Base-by-base conservation (phyloP, 2,113 vertebrate genomes). In the Ctenomys sociabilis region DNA sequence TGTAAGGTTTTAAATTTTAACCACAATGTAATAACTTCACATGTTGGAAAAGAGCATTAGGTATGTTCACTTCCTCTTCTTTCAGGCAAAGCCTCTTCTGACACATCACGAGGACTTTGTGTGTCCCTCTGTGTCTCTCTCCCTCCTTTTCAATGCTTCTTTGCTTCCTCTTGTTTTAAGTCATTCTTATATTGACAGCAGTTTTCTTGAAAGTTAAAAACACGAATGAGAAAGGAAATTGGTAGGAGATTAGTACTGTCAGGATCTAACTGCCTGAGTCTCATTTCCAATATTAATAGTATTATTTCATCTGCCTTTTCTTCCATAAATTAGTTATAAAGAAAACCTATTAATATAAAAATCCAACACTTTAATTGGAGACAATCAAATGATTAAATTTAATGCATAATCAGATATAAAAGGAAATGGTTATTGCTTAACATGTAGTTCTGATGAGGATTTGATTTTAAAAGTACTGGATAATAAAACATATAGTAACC, bases 61-160 rank as follows among this genome's bases (percentile, higher is more conserved):
- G 30, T 54, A 16, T 14, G 10, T 0, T 17, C 3, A 10, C 11
- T n/a, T 14, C 49, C 45, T 64, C 8, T 22, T 61, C 37, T 14
- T 8, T 64, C 16, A 37, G 35, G 19, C 73, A 17, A 2, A 17
- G 45, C 52, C 73, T 17, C 3, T 22, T 43, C 37, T 70, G 40
- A 84, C 22, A 30, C 49, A 4, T 1, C 10, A 7, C 4, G 54
- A 21, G 22, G n/a, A 24, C 8, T 3, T 2, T 3, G 1, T 40
- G 13, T 82, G 10, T 14, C 0, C 10, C 24, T 43, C n/a, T 57
- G 13, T 81, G 17, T 40, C 28, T 57, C 24, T 35, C 17, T n/a
- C 8, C 37, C 24, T 77, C 43, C 40, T 45, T 3, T 5, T 77
- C 12, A 30, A 28, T 66, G 16, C 57, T 49, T 57, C 64, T 40